phyloP scores from a whole-genome alignment of 37 sponge, comb jelly and placozoan genomes.

The Cliona cf. orientalis region DNA sequence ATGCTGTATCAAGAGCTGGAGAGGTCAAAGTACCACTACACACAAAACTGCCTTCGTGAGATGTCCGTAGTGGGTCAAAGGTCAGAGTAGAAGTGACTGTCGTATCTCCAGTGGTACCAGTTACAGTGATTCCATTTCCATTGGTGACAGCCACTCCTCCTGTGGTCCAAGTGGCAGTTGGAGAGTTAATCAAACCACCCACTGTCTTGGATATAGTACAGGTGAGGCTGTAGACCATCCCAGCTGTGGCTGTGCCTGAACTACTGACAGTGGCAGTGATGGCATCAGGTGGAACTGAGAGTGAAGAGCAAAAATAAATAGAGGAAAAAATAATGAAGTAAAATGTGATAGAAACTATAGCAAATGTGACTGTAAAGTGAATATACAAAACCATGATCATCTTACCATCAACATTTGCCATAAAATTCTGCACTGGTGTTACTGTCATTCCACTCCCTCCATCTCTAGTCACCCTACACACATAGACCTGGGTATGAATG shows the following conservation, averaged over 20 bases:
- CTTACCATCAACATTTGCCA: too few species aligned
- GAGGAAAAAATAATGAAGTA: too few species aligned
- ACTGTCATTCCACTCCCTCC: too few species aligned
- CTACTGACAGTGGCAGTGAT: constrained; percentile 16
- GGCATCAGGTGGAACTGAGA: not conserved
- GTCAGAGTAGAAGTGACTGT: not conserved
- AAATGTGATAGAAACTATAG: too few species aligned
- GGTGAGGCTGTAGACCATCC: constrained; percentile 28
- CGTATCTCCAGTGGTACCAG: not conserved
- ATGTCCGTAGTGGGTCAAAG: not conserved
- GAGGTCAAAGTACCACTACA: constrained; percentile 5
- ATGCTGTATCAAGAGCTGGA: not conserved
- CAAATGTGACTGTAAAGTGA: too few species aligned
- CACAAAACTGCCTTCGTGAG: not conserved
- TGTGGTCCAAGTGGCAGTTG: constrained; percentile 9
- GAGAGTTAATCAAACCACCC: not conserved
- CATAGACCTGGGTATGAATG: not conserved
- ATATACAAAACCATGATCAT: too few species aligned
- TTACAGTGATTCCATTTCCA: constrained; percentile 3
- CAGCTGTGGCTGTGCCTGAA: constrained; percentile 22
- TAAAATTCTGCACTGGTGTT: too few species aligned
- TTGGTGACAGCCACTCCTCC: not conserved
- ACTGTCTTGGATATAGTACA: constrained; percentile 16
- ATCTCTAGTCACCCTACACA: constrained; percentile 10
- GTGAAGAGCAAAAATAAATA: too few species aligned